A percentile compares a stretch with the other conserved stretches of the same genome.
Conservation (phyloP, 2,888 invertebrate genomes). For the Drosophila atripex region DNA sequence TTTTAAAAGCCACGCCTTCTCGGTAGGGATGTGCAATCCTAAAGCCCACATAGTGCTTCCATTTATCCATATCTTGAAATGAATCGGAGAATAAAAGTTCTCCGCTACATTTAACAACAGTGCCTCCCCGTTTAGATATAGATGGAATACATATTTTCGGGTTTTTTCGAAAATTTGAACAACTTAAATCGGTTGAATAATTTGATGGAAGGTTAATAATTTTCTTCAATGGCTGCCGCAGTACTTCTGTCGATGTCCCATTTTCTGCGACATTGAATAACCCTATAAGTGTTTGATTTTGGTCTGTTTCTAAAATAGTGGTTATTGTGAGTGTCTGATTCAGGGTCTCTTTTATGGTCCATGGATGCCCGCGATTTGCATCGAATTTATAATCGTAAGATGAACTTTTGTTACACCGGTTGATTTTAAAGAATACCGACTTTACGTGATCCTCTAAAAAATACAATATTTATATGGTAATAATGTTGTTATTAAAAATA, state of each 20-base stretch:
- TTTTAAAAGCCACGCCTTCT: constrained; percentile 5
- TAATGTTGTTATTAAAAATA: too few species aligned
- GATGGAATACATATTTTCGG: background rate
- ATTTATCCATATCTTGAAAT: background rate
- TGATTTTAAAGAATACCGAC: constrained; percentile 5
- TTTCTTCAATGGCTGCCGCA: background rate
- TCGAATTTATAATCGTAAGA: background rate
- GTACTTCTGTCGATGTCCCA: background rate
- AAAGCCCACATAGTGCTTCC: background rate
- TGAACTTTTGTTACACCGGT: background rate
- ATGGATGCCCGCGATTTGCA: background rate
- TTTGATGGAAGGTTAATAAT: background rate
- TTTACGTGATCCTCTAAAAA: background rate
- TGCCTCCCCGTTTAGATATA: background rate
- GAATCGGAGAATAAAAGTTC: background rate
- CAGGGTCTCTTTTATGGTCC: background rate
- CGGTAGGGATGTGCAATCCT: background rate
- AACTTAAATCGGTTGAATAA: background rate
- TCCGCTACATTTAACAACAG: background rate
- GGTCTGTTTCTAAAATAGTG: background rate
- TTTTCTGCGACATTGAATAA: background rate
- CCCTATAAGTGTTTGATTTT: background rate
- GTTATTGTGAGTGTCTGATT: background rate
- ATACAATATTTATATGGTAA: too few species aligned
- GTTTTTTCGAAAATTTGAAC: background rate